Conservation (phyloP, 2,888 invertebrate species). For the Protodeltote pygarga region DNA sequence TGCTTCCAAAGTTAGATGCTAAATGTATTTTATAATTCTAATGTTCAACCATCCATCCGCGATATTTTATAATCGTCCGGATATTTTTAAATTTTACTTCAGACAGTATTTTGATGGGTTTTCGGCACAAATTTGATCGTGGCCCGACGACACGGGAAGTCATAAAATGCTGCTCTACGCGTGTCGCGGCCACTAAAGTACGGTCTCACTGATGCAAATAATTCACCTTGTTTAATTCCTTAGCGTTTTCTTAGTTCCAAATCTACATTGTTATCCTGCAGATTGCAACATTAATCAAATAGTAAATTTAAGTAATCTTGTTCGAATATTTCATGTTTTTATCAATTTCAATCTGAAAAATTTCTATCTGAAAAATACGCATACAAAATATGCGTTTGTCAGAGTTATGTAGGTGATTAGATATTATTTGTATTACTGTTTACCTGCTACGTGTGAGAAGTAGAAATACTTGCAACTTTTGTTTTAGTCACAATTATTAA, state of each 20-base stretch:
- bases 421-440: too few species aligned
- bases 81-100: conserved; percentile 72
- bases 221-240: conserved; percentile 55
- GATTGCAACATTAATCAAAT: too few species aligned
- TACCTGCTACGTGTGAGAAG: conserved; percentile 6
- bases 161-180: conserved; percentile 68
- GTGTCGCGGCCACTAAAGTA: conserved; percentile 55
- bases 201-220: conserved; percentile 53
- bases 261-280: too few species aligned
- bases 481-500: conserved; percentile 17
- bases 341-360: too few species aligned
- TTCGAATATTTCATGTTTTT: too few species aligned
- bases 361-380: too few species aligned
- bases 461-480: conserved; percentile 17
- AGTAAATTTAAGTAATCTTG: too few species aligned
- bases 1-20: conserved; percentile 3
- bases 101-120: conserved; percentile 71
- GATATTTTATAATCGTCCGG: conserved; percentile 33
- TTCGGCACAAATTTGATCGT: conserved; percentile 66
- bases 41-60: conserved; percentile 36
- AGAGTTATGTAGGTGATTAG: too few species aligned
- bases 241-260: conserved; percentile 41
- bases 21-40: conserved; percentile 29
- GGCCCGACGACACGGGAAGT: conserved; percentile 76
- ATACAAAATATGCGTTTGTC: too few species aligned